Base-by-base conservation (phyloP, 2,113 vertebrate species). In the Dipodomys spectabilis region DNA sequence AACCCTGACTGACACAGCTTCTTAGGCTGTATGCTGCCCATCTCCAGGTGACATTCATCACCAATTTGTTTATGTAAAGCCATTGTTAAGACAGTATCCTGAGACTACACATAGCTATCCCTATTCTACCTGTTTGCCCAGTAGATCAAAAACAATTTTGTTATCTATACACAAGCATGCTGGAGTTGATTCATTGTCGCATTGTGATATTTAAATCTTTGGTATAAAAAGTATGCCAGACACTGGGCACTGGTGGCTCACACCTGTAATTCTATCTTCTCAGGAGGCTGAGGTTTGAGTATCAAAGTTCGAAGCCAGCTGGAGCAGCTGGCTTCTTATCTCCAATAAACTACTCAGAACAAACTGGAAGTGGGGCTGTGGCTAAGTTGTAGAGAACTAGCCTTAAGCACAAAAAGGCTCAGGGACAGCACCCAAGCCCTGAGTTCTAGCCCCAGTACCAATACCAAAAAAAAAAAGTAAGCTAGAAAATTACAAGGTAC, bases 151-250 rank as follows among this genome's bases (percentile, higher is more conserved):
- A 57, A 35, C 83, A 45, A 69, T 62, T 6, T 85, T 10, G 39
- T 71, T 62, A 15, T 83, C 62, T 82, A 20, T 27, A 75, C 94
- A 75, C 45, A 88, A 53, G 20, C 57, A 22, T 4, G 7, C 18
- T 65, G n/a, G 49, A 39, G 27, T 19, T 77, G 19, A 82, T 68
- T 72, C 49, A 44, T 16, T 71, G 39, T 32, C 44, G 88, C 30
- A 23, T 77, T 83, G 27, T 77, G 75, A 72, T 35, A 79, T 85
- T 73, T 30, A 81, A 93, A 86, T 78, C 25, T 71, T 75, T 60
- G 53, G 32, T 49, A 35, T 86, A 82, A 83, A 91, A 39, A 39
- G 73, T 68, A 62, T 57, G 25, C 44, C 79, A 62, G 35, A 57
- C 71, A 13, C 49, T 53, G 12, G 12, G 49, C 12, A 13, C 49